Evolutionary conservation across 2,113 vertebrate genomes (phyloP).

Genomic region (Erythrocercus mccallii): DNA sequence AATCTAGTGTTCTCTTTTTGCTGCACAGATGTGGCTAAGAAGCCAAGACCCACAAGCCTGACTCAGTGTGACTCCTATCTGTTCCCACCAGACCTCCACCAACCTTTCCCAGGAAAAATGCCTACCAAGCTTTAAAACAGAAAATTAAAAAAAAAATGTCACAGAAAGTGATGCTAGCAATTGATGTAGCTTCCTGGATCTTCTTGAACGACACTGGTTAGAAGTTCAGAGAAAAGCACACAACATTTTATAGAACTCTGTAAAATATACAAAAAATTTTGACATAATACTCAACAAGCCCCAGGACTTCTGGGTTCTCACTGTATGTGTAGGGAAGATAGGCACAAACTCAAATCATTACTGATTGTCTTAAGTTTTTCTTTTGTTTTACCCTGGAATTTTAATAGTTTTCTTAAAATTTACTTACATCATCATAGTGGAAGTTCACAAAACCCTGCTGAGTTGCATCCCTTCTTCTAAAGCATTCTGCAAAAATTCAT

Average conservation of each 20-base stretch:
- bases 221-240: not conserved
- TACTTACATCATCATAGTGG: conserved; percentile 93
- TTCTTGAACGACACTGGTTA: not conserved
- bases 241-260: not conserved
- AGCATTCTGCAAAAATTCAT: conserved; percentile 78
- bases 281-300: not conserved
- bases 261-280: rapidly evolving
- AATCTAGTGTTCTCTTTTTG: not conserved
- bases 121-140: not conserved
- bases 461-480: conserved; percentile 82
- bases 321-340: not conserved
- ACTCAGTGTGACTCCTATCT: not conserved
- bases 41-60: not conserved
- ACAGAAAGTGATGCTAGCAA: not conserved
- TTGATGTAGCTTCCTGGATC: not conserved
- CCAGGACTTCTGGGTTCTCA: not conserved
- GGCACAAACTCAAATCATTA: not conserved
- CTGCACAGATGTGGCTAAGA: not conserved
- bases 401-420: not conserved
- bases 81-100: not conserved
- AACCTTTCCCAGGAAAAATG: not conserved
- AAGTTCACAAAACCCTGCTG: conserved; percentile 86
- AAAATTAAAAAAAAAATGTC: not conserved
- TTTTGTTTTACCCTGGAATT: not conserved
- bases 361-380: not conserved